Evolutionary conservation across 2,113 vertebrate species (phyloP), one percentile per base, ranked within the genome.

Genomic region (Micromys minutus): DNA sequence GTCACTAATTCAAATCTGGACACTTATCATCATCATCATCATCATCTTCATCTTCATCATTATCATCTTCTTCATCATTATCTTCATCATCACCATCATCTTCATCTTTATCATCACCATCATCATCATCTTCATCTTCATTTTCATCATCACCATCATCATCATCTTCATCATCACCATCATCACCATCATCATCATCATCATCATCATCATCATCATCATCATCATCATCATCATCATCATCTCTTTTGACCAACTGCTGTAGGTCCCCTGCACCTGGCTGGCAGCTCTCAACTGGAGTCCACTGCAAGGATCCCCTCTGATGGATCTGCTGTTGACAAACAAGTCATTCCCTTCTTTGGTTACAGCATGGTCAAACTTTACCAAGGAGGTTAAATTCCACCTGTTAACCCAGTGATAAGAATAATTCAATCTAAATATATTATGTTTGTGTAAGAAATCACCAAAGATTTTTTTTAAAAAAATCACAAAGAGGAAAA

Each of bases 311-410:
- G 15, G 26, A 22, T 19, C 26, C 22, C 42, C 7, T n/a, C 0
- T 13, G 45, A 31, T 34, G 7, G 0, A 5, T 1, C 24, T 19
- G 21, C 13, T 19, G 0, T 24, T 19, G 45, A 13, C 42, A 29
- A 15, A 17, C 0, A 19, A n/a, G 1, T 10, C 52, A 42, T 24
- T 19, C 9, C 10, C n/a, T 50, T 5, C 52, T 29, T 47, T 52
- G 19, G 10, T 1, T 5, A 12, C 42, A 17, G 11, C 7, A 0
- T 9, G 67, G 42, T n/a, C 7, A 65, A 12, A 39, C n/a, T 57
- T n/a, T 17, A 90, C 8, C 50, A 24, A 1, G 0, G 5, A 47
- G 26, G 11, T 17, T 42, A 57, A n/a, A 72, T 31, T 57, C 29
- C 26, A 77, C 29, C 7, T 36, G 52, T 9, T 45, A n/a, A 52